phyloP scores from a whole-genome alignment of 2,797 vertebrate species.

The Acipenser oxyrinchus region DNA sequence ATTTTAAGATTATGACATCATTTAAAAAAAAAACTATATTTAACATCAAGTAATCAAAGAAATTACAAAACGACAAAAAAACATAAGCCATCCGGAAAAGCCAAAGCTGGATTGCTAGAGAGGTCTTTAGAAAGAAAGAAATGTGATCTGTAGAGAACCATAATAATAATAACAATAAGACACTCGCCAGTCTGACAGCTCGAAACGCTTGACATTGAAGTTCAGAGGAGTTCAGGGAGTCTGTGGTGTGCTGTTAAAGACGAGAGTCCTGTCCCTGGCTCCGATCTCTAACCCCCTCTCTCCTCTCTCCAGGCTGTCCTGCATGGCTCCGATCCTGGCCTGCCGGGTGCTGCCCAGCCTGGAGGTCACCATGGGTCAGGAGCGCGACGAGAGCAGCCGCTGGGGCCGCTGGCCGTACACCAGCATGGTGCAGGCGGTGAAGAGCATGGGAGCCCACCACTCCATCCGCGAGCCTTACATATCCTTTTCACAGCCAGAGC shows the following conservation, averaged over 20 bases:
- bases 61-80: too few species aligned
- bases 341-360: slow-evolving; percentile 54
- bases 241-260: neutral
- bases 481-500: slow-evolving; percentile 40
- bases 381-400: slow-evolving; percentile 51
- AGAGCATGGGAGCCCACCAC: slow-evolving; percentile 58
- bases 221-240: too few species aligned
- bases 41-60: too few species aligned
- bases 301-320: slow-evolving; percentile 40
- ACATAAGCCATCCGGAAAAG: too few species aligned
- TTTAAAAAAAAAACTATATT: too few species aligned
- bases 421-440: slow-evolving; percentile 55
- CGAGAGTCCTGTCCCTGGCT: neutral
- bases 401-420: slow-evolving; percentile 61
- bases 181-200: too few species aligned
- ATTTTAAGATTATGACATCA: too few species aligned
- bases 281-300: neutral
- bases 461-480: slow-evolving; percentile 52
- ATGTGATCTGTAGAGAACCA: too few species aligned
- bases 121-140: too few species aligned
- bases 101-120: too few species aligned
- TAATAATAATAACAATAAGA: too few species aligned
- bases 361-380: slow-evolving; percentile 61
- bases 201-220: too few species aligned
- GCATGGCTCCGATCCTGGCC: slow-evolving; percentile 58